These are phyloP conservation scores for Pomatorhinus ruficollis DNA, from an alignment of 2,113 vertebrate genomes.

Conservation along the genomic window DNA sequence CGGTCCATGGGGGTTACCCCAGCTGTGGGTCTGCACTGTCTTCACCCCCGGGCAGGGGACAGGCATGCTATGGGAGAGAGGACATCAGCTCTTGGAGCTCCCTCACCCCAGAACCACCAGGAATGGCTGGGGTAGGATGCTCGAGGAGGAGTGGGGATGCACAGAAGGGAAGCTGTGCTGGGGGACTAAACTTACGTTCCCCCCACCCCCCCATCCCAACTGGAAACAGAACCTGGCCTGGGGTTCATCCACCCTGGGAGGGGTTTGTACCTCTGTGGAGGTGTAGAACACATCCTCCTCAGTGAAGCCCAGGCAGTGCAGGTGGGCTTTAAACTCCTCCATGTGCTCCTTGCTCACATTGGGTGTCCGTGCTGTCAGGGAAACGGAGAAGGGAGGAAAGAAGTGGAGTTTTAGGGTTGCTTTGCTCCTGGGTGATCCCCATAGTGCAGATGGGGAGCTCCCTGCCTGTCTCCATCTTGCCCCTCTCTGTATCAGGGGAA, in stretches of 20 bases:
- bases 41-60: rapidly evolving
- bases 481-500: not conserved
- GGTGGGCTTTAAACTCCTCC: conserved; percentile 1
- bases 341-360: conserved; percentile 10
- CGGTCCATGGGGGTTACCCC: rapidly evolving
- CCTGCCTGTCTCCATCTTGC: not conserved
- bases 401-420: not conserved
- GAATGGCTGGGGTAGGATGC: not conserved
- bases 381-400: rapidly evolving
- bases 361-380: not conserved
- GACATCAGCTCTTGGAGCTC: rapidly evolving
- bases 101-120: not conserved
- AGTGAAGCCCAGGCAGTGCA: conserved; percentile 3
- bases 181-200: rapidly evolving
- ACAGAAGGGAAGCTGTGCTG: not conserved
- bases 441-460: not conserved
- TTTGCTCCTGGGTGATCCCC: not conserved
- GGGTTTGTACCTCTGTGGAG: not conserved
- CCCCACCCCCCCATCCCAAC: not conserved
- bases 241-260: rapidly evolving
- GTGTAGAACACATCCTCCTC: not conserved
- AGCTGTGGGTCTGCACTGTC: rapidly evolving
- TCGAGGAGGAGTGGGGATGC: not conserved
- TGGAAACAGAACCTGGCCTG: not conserved
- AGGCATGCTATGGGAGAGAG: not conserved